Base-by-base conservation (phyloP, 2,888 invertebrate species). In the Noctua pronuba region DNA sequence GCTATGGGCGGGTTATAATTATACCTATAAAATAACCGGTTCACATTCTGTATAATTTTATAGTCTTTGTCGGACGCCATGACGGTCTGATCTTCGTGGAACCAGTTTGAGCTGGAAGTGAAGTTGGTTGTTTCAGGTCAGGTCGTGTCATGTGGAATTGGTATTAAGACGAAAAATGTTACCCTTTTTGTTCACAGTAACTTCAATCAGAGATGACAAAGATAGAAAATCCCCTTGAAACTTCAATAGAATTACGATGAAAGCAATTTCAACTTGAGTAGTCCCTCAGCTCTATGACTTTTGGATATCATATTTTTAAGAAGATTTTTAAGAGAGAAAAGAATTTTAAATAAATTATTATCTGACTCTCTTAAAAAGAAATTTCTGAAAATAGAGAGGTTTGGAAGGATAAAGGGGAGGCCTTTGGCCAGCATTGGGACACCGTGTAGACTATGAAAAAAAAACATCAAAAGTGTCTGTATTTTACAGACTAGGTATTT, bases 11-110 rank as follows among this genome's bases (percentile, higher is more conserved):
- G 35, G 24, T 52, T 52, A n/a, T 67, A 31, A 75, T 67, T 55
- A 67, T 24, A 67, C 38, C n/a, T 28, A 49, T 58, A 62, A 67
- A 80, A 66, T 41, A 49, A 81, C 67, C 5, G 21, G 81, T 80
- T 68, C 35, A 44, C 1, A 21, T 35, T 10, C 10, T 11, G 49
- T 35, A 11, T 24, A 31, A 24, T 64, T 68, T 35, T 55, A 65
- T 52, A 44, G 41, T 65, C 11, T 64, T 64, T 44, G 41, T n/a
- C 11, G n/a, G n/a, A 28, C 16, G 49, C 31, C 18, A 8, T 31
- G 7, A 21, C 8, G 2, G 62, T 83, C 4, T 77, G 79, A 55
- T 41, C 67, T 62, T 83, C n/a, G 38, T 46, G 60, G 18, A 77
- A 31, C 31, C 24, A n/a, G 79, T 64, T 80, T 68, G 8, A 41